Evolutionary conservation across 2,888 invertebrate species (phyloP), one percentile per base, ranked within the genome.

Genomic region (Octodonta nipae): DNA sequence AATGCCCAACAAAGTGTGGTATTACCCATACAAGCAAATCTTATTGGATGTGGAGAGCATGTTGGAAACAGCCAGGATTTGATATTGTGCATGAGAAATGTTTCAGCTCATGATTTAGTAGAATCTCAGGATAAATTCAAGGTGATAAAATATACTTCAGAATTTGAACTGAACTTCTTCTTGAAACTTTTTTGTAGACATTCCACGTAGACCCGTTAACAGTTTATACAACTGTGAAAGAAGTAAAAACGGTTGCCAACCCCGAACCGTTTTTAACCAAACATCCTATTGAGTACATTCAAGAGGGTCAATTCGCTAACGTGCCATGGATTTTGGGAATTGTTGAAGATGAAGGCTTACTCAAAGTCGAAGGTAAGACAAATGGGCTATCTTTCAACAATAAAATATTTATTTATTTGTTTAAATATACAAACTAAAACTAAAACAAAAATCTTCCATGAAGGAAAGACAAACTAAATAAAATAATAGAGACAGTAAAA

Each of bases 141-240:
- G 45, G 67, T 63, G 44, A 25, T 26, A n/a, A 22, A 20, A 20
- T n/a, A n/a, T 20, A 20, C 20, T 20, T 20, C n/a, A 20, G 20
- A 7, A 20, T 20, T 20, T 20, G 6, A 20, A 20, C 7, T 6
- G n/a, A 20, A n/a, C 20, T 7, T n/a, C 20, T 20, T 20, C 20
- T 20, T 20, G 20, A 20, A 20, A 20, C n/a, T 26, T 28, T 11
- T 16, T 39, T 38, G 28, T 38, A 67, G 60, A 47, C 52, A 40
- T 69, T 70, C 63, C 53, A 60, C 26, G 55, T 64, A 2, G 68
- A 70, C 47, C 69, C 69, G 4, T 38, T 69, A 33, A 60, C 60
- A 1, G 55, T 62, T 28, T 70, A 58, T 44, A 56, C 61, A 0
- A 60, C 66, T 0, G 66, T 65, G 1, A 50, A 64, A 4, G 71